phyloP scores from a whole-genome alignment of 2,113 vertebrate species.

The Gopherus evgoodei region DNA sequence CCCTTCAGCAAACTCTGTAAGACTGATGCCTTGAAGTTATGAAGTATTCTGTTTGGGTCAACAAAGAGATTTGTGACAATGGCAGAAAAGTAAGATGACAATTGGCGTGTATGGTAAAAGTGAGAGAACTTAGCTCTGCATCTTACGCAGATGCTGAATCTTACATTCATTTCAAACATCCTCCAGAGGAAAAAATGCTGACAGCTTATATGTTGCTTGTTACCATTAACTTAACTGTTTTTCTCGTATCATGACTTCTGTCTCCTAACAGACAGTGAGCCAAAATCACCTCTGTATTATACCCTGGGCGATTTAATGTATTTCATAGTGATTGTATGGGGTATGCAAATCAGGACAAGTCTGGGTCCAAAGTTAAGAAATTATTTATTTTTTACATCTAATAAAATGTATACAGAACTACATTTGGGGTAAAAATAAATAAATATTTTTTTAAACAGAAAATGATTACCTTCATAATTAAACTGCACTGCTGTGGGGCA shows the following conservation, averaged over 20 bases:
- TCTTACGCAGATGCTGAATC: background rate
- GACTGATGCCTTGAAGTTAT: background rate
- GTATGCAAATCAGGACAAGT: background rate
- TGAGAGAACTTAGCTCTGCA: background rate
- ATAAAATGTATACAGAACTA: background rate
- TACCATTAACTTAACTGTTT: background rate
- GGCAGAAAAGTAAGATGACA: fast-evolving
- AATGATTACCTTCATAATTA: background rate
- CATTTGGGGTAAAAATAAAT: background rate
- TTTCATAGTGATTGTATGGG: background rate
- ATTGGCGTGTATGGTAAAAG: background rate
- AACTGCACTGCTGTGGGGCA: background rate
- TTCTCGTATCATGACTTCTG: background rate
- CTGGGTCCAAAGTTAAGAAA: background rate
- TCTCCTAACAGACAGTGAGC: background rate
- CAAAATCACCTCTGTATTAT: background rate
- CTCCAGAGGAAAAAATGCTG: fast-evolving
- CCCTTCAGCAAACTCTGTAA: background rate
- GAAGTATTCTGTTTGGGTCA: background rate
- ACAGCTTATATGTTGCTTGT: background rate
- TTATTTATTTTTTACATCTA: background rate
- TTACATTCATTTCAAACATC: background rate
- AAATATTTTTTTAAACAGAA: background rate
- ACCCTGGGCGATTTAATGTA: background rate
- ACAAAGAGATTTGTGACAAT: background rate